Conservation (phyloP, 2,797 vertebrate genomes). For the Synanceia verrucosa region DNA sequence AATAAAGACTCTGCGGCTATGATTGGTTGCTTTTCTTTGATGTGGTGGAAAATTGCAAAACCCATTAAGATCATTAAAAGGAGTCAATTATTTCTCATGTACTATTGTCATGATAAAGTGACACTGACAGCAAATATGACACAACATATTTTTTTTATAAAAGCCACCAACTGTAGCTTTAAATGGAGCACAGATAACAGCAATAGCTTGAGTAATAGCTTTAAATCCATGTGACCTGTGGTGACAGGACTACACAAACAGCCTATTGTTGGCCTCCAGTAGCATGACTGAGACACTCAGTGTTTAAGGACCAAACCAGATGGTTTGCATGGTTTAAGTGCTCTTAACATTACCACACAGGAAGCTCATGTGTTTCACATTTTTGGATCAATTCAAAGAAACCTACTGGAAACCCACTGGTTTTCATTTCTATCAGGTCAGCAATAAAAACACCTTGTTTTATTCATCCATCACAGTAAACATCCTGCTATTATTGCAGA, state of each 20-base stretch:
- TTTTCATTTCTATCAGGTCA: not conserved
- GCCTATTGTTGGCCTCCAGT: constrained; percentile 39
- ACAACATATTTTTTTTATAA: not conserved
- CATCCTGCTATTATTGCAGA: not conserved
- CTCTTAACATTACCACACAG: not conserved
- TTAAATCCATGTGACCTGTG: constrained; percentile 26
- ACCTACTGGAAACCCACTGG: not conserved
- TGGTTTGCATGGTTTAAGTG: not conserved
- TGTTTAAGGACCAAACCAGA: not conserved
- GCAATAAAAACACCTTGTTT: not conserved
- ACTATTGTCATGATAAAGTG: too few species aligned
- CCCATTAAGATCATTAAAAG: too few species aligned
- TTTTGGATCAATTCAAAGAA: not conserved
- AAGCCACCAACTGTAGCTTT: not conserved
- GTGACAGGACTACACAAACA: constrained; percentile 29
- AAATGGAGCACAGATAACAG: not conserved
- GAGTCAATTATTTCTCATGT: too few species aligned
- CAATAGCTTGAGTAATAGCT: not conserved
- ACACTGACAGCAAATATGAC: not conserved
- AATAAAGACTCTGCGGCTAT: too few species aligned
- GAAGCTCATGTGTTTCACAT: not conserved
- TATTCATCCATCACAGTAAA: not conserved
- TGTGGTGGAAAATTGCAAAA: too few species aligned
- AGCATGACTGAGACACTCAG: not conserved
- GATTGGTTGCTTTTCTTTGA: too few species aligned